Evolutionary conservation across 2,888 invertebrate species (phyloP).

Genomic region (Tetramorium bicarinatum): DNA sequence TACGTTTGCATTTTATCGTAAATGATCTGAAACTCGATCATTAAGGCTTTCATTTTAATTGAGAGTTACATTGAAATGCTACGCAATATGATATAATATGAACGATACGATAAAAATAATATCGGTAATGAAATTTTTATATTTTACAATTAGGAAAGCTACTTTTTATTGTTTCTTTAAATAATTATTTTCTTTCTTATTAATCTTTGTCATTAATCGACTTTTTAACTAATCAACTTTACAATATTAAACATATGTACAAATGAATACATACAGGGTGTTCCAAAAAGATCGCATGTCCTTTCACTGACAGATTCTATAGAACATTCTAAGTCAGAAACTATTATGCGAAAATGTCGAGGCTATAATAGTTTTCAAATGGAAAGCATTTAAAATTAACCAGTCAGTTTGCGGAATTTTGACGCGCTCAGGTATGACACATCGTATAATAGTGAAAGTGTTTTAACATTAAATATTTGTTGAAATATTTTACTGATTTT

Average conservation of each 20-base stretch:
- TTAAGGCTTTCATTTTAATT: conserved; percentile 33
- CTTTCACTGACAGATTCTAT: too few relatives aligned
- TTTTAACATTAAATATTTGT: too few relatives aligned
- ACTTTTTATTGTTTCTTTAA: neutral
- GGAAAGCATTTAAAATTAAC: too few relatives aligned
- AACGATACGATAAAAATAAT: neutral
- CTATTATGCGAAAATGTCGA: too few relatives aligned
- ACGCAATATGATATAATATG: neutral
- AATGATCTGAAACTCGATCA: neutral
- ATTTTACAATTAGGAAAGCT: neutral
- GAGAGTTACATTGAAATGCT: neutral
- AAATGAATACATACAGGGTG: conserved; percentile 7
- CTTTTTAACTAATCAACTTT: neutral
- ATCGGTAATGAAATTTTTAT: neutral
- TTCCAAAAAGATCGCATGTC: too few relatives aligned
- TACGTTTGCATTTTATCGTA: conserved; percentile 18
- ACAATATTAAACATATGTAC: neutral
- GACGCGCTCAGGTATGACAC: too few relatives aligned
- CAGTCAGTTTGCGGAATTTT: too few relatives aligned
- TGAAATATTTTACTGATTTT: too few relatives aligned
- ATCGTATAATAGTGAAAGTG: too few relatives aligned
- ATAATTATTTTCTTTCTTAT: neutral
- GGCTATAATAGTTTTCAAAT: too few relatives aligned
- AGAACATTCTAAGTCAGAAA: too few relatives aligned
- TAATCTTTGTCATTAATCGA: neutral